A percentile compares a stretch with the other conserved stretches of the same genome.
Conservation (phyloP, 2,797 vertebrate species). For the Enteromius unitaeniatus region DNA sequence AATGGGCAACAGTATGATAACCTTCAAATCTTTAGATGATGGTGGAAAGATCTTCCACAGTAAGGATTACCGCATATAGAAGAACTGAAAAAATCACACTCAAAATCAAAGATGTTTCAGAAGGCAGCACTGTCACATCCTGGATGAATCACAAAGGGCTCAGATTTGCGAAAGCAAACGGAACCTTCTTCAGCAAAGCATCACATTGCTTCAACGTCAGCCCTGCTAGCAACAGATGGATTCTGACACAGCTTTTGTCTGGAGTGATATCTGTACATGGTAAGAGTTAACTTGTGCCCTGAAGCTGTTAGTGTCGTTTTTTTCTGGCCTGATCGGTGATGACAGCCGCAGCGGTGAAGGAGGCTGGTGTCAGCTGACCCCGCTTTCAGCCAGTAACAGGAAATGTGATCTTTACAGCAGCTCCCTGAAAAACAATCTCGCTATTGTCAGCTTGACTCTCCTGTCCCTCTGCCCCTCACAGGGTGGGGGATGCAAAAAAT, state of each 20-base stretch:
- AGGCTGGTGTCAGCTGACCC: conserved; percentile 69
- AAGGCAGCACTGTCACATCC: conserved; percentile 36
- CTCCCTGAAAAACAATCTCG: conserved; percentile 65
- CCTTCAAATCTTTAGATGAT: not conserved
- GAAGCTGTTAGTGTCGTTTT: conserved; percentile 23
- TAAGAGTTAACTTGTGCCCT: conserved; percentile 39
- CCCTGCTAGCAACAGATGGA: not conserved
- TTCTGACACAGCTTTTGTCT: not conserved
- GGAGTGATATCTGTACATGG: not conserved
- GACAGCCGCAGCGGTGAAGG: conserved; percentile 54
- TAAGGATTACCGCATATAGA: not conserved
- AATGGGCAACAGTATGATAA: not conserved
- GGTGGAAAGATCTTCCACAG: not conserved
- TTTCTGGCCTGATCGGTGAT: conserved; percentile 27
- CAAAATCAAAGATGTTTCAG: conserved; percentile 28
- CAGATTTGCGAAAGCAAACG: conserved; percentile 12
- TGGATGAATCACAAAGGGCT: conserved; percentile 32
- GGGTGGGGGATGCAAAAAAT: conserved; percentile 49
- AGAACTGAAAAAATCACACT: conserved; percentile 24
- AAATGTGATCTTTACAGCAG: conserved; percentile 66
- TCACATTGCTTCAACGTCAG: not conserved
- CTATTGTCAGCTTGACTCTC: conserved; percentile 63
- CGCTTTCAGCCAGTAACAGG: conserved; percentile 68
- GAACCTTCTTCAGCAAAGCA: not conserved
- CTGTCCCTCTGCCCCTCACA: conserved; percentile 34